Evolutionary conservation across 2,113 vertebrate genomes (phyloP), one percentile per base, ranked within the genome.

Genomic region (Nesogale talazaci): DNA sequence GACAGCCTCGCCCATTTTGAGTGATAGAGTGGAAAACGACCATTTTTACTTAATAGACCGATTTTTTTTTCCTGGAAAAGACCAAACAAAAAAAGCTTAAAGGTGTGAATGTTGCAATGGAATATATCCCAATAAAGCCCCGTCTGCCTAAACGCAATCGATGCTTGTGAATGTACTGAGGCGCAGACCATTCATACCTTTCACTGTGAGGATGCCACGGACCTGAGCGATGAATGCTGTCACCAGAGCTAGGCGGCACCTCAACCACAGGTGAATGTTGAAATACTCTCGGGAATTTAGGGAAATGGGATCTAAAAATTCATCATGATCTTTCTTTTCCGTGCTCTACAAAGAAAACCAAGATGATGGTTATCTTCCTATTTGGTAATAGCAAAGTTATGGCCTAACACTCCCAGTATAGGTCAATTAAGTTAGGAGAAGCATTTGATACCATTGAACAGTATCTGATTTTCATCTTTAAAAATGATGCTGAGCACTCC

Each of bases 241-340:
- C 85, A 98, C 95, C 57, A 99, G 69, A 3, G 81, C 96, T 61
- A 98, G 76, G 34, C 98, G 98, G 95, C 99, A 99, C 77, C 88
- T 98, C 87, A 99, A 94, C 99, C 99, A 99, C 74, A 99, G 92
- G 38, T 78, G 96, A 12, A 96, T 75, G 46, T 97, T 98, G 90
- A 98, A 61, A 57, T 97, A 98, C 81, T 98, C 98, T 89, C 95
- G 95, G n/a, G 98, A 98, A 94, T 98, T 98, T 69, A 96, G 14
- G 88, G 91, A 91, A 74, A 82, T 20, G 95, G 97, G 87, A 96
- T 97, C 95, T 89, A 97, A 90, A 95, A 96, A 67, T 40, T 0
- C 94, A 56, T 65, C 83, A 34, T 90, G 96, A 23, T 95, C 97
- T 40, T 90, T 95, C 93, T 89, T 94, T 22, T 57, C 94, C 96